phyloP scores from a whole-genome alignment of 1,140 invertebrate genomes.

The Goniozus legneri region DNA sequence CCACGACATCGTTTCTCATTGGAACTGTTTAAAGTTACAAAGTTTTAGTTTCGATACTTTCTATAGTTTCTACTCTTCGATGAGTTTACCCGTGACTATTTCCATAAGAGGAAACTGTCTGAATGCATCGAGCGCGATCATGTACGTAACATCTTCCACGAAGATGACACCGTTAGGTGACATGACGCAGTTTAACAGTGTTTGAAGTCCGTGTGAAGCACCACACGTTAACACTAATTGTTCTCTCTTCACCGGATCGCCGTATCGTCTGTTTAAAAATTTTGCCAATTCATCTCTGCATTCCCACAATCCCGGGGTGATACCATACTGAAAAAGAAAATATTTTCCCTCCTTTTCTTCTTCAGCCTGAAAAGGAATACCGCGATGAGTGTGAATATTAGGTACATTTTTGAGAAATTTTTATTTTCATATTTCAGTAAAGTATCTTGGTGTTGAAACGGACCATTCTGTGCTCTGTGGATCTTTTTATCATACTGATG shows the following conservation, averaged over 20 bases:
- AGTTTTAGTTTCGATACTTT: too few relatives aligned
- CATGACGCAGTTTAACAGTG: slow-evolving; percentile 59
- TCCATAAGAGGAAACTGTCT: slow-evolving; percentile 57
- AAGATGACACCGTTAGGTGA: slow-evolving; percentile 61
- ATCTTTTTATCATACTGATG: slow-evolving; percentile 48
- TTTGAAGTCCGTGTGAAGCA: slow-evolving; percentile 61
- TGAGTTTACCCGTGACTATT: slow-evolving; percentile 54
- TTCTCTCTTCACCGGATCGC: slow-evolving; percentile 51
- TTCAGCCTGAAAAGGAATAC: slow-evolving; percentile 48
- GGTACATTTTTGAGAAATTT: too few relatives aligned
- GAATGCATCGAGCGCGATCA: slow-evolving; percentile 61
- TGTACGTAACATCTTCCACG: slow-evolving; percentile 68
- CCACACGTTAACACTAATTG: slow-evolving; percentile 64
- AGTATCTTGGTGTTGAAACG: too few relatives aligned
- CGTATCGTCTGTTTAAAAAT: slow-evolving; percentile 53
- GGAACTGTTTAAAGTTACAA: too few relatives aligned
- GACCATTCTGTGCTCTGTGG: slow-evolving; percentile 55
- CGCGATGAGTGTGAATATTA: too few relatives aligned
- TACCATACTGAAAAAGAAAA: slow-evolving; percentile 59
- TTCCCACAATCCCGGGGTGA: slow-evolving; percentile 53
- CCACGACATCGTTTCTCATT: slow-evolving; percentile 57
- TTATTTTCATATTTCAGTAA: too few relatives aligned
- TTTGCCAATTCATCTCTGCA: slow-evolving; percentile 53
- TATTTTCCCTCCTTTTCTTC: slow-evolving; percentile 51
- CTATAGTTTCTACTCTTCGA: too few relatives aligned